Conservation (phyloP, 2,888 invertebrate species). For the Melipona bicolor region DNA sequence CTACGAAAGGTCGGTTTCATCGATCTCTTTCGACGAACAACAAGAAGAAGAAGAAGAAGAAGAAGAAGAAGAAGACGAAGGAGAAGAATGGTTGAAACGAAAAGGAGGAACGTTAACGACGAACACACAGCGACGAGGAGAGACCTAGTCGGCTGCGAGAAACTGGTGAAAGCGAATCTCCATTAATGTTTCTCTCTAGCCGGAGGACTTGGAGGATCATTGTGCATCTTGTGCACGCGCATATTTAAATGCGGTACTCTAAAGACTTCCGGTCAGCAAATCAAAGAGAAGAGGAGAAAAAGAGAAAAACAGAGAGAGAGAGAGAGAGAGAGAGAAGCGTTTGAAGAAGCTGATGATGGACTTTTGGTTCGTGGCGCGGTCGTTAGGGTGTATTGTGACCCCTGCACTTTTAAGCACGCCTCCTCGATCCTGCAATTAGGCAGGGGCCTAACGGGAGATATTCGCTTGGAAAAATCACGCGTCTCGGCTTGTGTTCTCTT, state of each 20-base stretch:
- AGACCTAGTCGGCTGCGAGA: constrained; percentile 22
- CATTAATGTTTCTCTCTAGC: constrained; percentile 63
- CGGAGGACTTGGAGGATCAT: constrained; percentile 50
- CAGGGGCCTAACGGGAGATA: background rate
- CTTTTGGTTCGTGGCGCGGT: constrained; percentile 24
- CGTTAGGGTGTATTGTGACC: constrained; percentile 35
- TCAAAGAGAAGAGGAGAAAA: background rate
- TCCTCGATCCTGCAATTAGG: constrained; percentile 18
- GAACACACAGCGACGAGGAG: constrained; percentile 37
- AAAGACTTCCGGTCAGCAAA: constrained; percentile 62
- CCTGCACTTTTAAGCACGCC: constrained; percentile 3
- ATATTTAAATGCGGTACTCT: constrained; percentile 49
- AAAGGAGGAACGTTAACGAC: constrained; percentile 45
- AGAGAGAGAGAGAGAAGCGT: background rate
- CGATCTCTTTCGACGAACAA: constrained; percentile 18
- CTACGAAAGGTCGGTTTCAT: constrained; percentile 64
- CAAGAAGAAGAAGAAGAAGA: constrained; percentile 21
- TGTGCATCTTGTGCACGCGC: constrained; percentile 27
- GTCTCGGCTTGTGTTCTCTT: background rate
- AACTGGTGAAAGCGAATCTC: constrained; percentile 70
- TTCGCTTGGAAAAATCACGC: background rate
- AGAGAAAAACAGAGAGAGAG: background rate
- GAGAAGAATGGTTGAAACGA: constrained; percentile 20
- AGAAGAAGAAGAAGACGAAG: constrained; percentile 20
- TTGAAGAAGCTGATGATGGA: constrained; percentile 47